These are phyloP conservation scores for Brachionus asplanchnoidis DNA, from an alignment of 1,140 invertebrate species.

Conservation along the genomic window DNA sequence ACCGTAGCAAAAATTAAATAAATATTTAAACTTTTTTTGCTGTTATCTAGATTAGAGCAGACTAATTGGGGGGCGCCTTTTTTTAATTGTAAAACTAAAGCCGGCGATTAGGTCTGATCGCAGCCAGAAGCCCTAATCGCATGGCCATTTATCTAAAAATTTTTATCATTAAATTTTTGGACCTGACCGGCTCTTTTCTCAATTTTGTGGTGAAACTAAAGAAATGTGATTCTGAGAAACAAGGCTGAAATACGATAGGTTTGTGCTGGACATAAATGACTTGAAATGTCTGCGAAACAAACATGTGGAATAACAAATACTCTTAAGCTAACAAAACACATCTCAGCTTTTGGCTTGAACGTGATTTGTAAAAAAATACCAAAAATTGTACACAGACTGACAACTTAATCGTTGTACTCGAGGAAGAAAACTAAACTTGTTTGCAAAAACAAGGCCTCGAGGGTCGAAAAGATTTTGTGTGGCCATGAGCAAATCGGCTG, in stretches of 20 bases:
- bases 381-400: neutral
- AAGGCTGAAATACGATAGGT: neutral
- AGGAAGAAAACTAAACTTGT: neutral
- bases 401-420: neutral
- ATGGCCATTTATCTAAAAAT: neutral
- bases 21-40: neutral
- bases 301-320: constrained; percentile 19
- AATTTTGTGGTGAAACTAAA: neutral
- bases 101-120: neutral
- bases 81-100: neutral
- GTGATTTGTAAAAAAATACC: neutral
- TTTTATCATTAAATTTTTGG: neutral
- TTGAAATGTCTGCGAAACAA: constrained; percentile 10
- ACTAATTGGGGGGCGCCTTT: neutral
- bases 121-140: neutral
- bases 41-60: neutral
- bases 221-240: neutral
- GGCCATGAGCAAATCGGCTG: neutral
- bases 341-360: neutral
- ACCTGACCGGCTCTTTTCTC: too few species aligned
- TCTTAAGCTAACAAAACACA: neutral
- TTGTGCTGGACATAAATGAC: neutral
- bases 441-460: neutral
- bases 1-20: neutral
- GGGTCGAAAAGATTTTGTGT: neutral